Evolutionary conservation across 2,113 vertebrate species (phyloP).

Genomic region (Illadopsis cleaveri): DNA sequence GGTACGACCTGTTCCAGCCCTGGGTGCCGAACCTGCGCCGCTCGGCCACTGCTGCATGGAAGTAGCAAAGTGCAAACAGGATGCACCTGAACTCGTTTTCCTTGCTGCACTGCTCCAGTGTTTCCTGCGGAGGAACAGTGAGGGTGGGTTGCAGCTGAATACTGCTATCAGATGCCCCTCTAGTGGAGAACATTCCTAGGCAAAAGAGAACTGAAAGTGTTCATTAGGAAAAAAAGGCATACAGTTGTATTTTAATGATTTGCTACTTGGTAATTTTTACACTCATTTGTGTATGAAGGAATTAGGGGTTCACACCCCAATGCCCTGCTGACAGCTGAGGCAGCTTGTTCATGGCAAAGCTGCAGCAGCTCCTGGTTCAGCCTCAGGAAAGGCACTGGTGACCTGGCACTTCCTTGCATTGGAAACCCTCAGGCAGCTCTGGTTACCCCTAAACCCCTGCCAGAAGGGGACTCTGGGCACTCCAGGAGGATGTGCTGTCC

Average conservation of each 20-base stretch:
- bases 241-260: background rate
- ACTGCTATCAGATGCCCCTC: accelerated
- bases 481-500: accelerated
- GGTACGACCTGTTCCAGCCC: conserved; percentile 77
- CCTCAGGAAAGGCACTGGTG: background rate
- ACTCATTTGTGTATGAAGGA: background rate
- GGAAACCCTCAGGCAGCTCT: background rate
- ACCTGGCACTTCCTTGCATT: background rate
- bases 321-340: background rate
- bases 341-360: background rate
- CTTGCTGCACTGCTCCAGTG: conserved; percentile 76
- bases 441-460: background rate
- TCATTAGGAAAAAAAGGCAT: background rate
- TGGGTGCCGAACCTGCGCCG: conserved; percentile 76
- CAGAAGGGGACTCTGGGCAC: background rate
- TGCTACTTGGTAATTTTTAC: background rate
- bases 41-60: conserved; percentile 74
- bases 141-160: background rate
- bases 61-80: conserved; percentile 77
- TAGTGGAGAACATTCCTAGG: no score
- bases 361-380: background rate
- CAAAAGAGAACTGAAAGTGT: background rate
- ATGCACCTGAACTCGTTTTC: conserved; percentile 75
- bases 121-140: conserved; percentile 50
- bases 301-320: background rate